Evolutionary conservation across 2,113 vertebrate species (phyloP), one percentile per base, ranked within the genome.

Genomic region (Rafetus swinhoei): DNA sequence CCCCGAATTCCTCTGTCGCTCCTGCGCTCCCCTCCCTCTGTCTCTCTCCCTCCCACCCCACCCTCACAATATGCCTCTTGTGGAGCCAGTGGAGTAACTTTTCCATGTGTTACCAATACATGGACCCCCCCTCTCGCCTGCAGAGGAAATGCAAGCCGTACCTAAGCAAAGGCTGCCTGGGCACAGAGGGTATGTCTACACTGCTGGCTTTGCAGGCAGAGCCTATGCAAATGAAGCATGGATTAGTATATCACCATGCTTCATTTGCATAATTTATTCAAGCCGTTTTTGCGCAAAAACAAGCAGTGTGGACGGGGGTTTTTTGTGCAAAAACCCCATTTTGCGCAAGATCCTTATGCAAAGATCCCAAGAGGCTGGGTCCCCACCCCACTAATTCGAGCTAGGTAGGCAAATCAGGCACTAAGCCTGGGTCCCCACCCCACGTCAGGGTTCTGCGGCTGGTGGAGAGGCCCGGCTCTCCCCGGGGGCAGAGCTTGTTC

Each of bases 401-500:
- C n/a, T n/a, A n/a, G n/a, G n/a, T n/a, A n/a, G n/a, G n/a, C n/a
- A n/a, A n/a, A n/a, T 5, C 39, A 45, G 39, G 3, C 39, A 45
- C 39, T 65, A 65, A 65, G 13, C 7, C 60, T 65, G 60, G 29
- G 69, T 74, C 69, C 39, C 32, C 9, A 21, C 22, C 32, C 35
- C 35, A 22, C 1, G 14, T 32, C 60, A 39, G n/a, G 35, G n/a
- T 74, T 39, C 21, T 74, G 18, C 22, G n/a, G 35, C 19, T 39
- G 69, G 69, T 19, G 19, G 35, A 74, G 16, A 19, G 14, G n/a
- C 65, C 15, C n/a, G 14, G 25, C n/a, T 6, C 29, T n/a, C 27
- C 0, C 53, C 0, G 29, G 54, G 74, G 81, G 2, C 0, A 87
- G 81, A 3, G n/a, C 79, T 81, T 59, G 50, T 19, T n/a, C 79